Conservation (phyloP, 2,888 invertebrate genomes). For the Pseudococcus longispinus region DNA sequence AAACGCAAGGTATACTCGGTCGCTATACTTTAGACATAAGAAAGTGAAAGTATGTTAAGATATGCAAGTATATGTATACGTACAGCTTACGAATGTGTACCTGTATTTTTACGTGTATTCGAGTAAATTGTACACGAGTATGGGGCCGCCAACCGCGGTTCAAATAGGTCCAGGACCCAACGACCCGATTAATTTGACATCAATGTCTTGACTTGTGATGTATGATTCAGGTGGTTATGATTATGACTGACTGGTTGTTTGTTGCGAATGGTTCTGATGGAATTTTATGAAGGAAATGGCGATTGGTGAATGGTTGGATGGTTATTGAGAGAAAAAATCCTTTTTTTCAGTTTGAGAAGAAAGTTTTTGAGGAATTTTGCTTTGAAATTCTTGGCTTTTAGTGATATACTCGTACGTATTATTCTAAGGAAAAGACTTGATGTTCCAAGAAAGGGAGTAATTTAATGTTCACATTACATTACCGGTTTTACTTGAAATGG, state of each 20-base stretch:
- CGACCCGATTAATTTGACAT: not conserved
- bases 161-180: not conserved
- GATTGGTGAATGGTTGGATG: no score
- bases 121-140: not conserved
- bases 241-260: not conserved
- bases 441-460: no score
- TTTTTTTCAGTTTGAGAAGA: no score
- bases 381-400: no score
- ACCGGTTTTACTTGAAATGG: no score
- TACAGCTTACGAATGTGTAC: not conserved
- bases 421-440: no score
- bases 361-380: no score
- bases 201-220: not conserved
- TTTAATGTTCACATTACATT: no score
- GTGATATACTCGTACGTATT: no score
- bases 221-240: not conserved
- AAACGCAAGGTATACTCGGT: not conserved
- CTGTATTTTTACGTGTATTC: not conserved
- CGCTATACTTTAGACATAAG: not conserved
- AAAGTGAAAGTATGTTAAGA: constrained; percentile 17
- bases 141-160: not conserved
- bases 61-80: not conserved
- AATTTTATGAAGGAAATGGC: not conserved
- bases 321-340: no score
- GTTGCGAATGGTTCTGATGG: not conserved